phyloP scores from a whole-genome alignment of 2,113 vertebrate species.

The Erythrocebus patas region DNA sequence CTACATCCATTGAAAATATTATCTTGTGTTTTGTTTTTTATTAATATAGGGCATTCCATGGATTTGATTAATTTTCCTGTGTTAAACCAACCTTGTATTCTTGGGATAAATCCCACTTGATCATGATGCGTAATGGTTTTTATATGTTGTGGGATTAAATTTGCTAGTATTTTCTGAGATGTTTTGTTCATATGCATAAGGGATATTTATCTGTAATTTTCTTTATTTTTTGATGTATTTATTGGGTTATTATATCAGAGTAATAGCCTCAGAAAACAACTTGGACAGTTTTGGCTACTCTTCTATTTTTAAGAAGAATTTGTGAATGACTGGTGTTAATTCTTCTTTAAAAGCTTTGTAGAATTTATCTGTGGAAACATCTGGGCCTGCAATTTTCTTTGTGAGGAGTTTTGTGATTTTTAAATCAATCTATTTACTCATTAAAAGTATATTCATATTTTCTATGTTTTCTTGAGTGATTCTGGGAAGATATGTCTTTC shows the following conservation, averaged over 20 bases:
- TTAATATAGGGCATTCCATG: not conserved
- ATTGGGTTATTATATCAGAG: not conserved
- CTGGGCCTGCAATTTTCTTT: not conserved
- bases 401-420: not conserved
- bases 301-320: not conserved
- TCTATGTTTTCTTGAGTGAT: not conserved
- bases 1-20: not conserved
- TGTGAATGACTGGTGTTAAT: not conserved
- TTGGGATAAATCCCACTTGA: not conserved
- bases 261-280: not conserved
- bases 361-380: not conserved
- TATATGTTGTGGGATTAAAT: not conserved
- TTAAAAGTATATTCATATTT: not conserved
- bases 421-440: not conserved
- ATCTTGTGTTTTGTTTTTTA: not conserved
- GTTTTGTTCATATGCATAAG: not conserved
- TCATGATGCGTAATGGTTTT: not conserved
- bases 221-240: not conserved
- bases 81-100: not conserved
- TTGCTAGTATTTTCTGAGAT: not conserved
- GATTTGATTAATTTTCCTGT: not conserved
- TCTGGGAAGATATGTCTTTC: not conserved
- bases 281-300: not conserved
- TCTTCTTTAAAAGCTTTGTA: not conserved
- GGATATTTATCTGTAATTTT: not conserved